A percentile compares a stretch with the other conserved stretches of the same genome.
phyloP scores from a whole-genome alignment of 1,140 invertebrate species.

The Pseudomyrmex sp. region DNA sequence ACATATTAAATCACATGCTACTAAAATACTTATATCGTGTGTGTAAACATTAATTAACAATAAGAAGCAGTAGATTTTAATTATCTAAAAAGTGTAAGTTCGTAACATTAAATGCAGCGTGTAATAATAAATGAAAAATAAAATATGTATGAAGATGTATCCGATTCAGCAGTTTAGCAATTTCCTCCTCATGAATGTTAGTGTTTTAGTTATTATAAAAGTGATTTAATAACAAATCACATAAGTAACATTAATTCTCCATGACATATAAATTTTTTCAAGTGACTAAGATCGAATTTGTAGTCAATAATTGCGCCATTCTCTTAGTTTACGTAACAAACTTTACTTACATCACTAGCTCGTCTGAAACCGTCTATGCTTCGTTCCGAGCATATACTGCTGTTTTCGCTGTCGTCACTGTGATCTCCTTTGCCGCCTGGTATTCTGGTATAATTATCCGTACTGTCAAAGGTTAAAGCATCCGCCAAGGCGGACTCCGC shows the following conservation, averaged over 20 bases:
- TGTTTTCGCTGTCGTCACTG: slow-evolving; percentile 97
- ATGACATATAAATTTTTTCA: slow-evolving; percentile 16
- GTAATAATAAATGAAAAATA: not conserved
- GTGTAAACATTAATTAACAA: slow-evolving; percentile 22
- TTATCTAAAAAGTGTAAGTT: slow-evolving; percentile 29
- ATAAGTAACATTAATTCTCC: slow-evolving; percentile 13
- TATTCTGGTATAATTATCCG: slow-evolving; percentile 80
- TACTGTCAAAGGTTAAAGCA: slow-evolving; percentile 87
- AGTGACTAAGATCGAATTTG: slow-evolving; percentile 14
- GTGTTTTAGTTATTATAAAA: slow-evolving; percentile 11
- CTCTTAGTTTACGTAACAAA: not conserved
- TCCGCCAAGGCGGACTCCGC: slow-evolving; percentile 93
- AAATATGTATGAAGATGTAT: slow-evolving; percentile 24
- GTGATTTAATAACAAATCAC: not conserved
- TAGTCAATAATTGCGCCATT: slow-evolving; percentile 3
- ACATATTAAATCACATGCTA: not conserved
- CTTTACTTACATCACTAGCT: slow-evolving; percentile 91
- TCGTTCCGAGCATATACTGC: slow-evolving; percentile 96
- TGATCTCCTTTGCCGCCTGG: slow-evolving; percentile 88
- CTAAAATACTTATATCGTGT: not conserved
- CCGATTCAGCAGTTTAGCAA: not conserved
- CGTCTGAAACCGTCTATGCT: slow-evolving; percentile 94
- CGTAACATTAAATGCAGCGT: slow-evolving; percentile 1
- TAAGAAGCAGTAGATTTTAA: slow-evolving; percentile 37
- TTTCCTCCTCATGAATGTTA: not conserved